phyloP scores from a whole-genome alignment of 2,113 vertebrate genomes.

The Bujurquina vittata region DNA sequence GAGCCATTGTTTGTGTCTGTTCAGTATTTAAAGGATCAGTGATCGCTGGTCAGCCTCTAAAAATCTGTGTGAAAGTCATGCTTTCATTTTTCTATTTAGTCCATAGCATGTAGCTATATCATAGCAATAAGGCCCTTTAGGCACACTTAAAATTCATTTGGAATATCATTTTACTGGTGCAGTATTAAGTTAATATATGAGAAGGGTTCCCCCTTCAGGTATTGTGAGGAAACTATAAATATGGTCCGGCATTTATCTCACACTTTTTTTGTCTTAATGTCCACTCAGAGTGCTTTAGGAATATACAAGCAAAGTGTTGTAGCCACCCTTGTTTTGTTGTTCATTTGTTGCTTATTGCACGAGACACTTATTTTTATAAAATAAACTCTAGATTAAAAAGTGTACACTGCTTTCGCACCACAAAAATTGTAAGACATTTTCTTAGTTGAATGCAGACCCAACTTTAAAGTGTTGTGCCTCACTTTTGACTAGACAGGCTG shows the following conservation, averaged over 20 bases:
- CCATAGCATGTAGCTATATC: not conserved
- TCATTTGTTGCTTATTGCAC: not conserved
- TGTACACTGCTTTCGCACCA: not conserved
- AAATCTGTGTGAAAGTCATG: not conserved
- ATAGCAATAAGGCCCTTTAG: not conserved
- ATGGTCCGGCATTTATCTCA: not conserved
- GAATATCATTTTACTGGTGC: not conserved
- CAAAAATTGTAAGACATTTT: not conserved
- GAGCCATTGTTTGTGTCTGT: not conserved
- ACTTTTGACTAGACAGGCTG: not conserved
- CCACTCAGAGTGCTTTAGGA: no score
- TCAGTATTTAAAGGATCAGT: not conserved
- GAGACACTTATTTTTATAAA: not conserved
- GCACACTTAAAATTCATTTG: not conserved
- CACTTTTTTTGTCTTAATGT: no score
- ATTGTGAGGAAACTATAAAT: not conserved
- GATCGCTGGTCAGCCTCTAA: not conserved
- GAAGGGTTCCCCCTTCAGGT: not conserved
- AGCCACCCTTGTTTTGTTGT: not conserved
- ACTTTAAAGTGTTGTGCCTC: not conserved
- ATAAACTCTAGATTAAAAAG: not conserved
- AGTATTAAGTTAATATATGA: not conserved
- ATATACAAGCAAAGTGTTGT: no score
- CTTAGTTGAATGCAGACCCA: not conserved
- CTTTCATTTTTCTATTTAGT: not conserved